These are phyloP conservation scores for Zaprionus nigranus DNA, from an alignment of 1,140 invertebrate species.

Conservation along the genomic window DNA sequence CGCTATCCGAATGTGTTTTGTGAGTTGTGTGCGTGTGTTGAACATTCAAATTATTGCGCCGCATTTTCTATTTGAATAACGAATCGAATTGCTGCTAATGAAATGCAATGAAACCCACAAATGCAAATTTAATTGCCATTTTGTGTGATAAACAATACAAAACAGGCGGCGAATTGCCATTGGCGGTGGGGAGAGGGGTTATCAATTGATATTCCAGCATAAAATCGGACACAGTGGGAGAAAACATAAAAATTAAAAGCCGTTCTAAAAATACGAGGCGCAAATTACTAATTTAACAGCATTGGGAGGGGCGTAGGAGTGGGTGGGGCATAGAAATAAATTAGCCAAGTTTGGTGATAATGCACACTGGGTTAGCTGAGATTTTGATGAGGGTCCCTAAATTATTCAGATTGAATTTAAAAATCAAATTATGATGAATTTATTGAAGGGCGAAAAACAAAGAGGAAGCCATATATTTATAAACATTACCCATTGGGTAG, in stretches of 20 bases:
- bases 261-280: constrained; percentile 31
- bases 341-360: constrained; percentile 7
- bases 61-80: constrained; percentile 36
- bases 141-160: constrained; percentile 38
- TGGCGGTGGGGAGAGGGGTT: not conserved
- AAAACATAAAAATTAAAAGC: constrained; percentile 1
- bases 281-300: constrained; percentile 37
- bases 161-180: no score
- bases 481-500: no score
- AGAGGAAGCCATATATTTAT: not conserved
- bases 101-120: constrained; percentile 50
- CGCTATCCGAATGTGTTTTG: constrained; percentile 13
- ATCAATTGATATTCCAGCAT: constrained; percentile 21
- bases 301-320: no score
- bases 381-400: not conserved
- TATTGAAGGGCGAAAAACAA: not conserved
- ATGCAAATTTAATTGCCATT: constrained; percentile 53
- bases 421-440: not conserved
- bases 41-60: constrained; percentile 39
- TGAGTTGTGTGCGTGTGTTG: not conserved
- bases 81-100: constrained; percentile 54
- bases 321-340: constrained; percentile 9
- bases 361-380: not conserved
- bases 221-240: not conserved
- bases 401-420: not conserved